Evolutionary conservation across 23 tunicate species (phyloP).

Genomic region (Halocynthia roretzi): DNA sequence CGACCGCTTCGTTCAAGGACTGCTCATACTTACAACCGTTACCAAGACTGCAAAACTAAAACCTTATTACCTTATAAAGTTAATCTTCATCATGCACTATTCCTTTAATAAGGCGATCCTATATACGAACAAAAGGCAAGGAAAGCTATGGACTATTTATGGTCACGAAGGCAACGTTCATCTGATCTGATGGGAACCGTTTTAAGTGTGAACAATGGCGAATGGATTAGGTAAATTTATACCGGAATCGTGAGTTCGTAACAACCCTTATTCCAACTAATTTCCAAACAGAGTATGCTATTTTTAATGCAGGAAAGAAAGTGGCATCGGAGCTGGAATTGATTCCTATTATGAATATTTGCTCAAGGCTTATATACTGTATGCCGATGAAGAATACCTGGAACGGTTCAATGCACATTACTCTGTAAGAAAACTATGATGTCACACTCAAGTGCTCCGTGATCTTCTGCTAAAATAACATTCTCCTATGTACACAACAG

Average conservation of each 20-base stretch:
- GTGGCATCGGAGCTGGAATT: slow-evolving; percentile 97
- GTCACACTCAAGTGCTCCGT: background rate
- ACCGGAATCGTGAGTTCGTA: background rate
- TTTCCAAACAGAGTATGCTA: background rate
- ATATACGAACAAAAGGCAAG: slow-evolving; percentile 78
- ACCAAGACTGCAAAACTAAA: background rate
- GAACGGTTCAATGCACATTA: slow-evolving; percentile 87
- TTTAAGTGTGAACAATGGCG: slow-evolving; percentile 75
- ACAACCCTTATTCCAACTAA: background rate
- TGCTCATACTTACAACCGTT: background rate
- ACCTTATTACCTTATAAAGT: no score
- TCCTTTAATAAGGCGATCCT: slow-evolving; percentile 49
- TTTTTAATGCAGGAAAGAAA: slow-evolving; percentile 59
- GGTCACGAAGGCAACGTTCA: slow-evolving; percentile 79
- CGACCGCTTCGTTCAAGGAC: background rate
- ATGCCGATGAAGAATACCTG: slow-evolving; percentile 82
- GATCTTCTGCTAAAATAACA: background rate
- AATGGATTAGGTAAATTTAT: slow-evolving; percentile 69
- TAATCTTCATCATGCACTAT: no score
- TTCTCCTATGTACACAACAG: slow-evolving; percentile 14
- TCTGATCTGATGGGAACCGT: slow-evolving; percentile 95
- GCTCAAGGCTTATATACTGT: slow-evolving; percentile 85
- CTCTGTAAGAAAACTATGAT: slow-evolving; percentile 24
- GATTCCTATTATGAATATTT: slow-evolving; percentile 97
- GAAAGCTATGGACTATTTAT: slow-evolving; percentile 83